phyloP scores from a whole-genome alignment of 2,888 invertebrate genomes.

The Pyrochroa serraticornis region DNA sequence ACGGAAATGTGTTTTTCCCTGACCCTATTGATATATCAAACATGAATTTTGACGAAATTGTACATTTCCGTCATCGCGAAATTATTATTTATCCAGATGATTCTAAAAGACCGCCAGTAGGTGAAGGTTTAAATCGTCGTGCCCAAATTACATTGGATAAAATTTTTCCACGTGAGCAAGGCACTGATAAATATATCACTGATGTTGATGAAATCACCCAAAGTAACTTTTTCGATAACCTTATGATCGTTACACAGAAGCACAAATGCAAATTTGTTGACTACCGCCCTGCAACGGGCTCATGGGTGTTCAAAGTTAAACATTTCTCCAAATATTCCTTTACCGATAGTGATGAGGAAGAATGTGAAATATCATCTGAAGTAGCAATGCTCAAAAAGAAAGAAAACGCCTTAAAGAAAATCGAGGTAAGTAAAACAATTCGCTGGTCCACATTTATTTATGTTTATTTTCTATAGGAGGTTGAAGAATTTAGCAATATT shows the following conservation, averaged over 20 bases:
- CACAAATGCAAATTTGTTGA: constrained; percentile 92
- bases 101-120: constrained; percentile 83
- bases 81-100: constrained; percentile 95
- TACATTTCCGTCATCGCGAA: constrained; percentile 93
- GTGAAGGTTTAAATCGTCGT: constrained; percentile 83
- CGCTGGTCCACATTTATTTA: too few species aligned
- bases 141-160: constrained; percentile 93
- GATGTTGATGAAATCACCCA: constrained; percentile 76
- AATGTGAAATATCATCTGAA: constrained; percentile 10
- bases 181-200: constrained; percentile 77
- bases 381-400: not conserved
- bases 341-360: constrained; percentile 86
- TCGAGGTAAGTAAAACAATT: constrained; percentile 7
- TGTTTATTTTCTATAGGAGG: too few species aligned
- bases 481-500: not conserved
- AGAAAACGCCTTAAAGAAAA: constrained; percentile 2
- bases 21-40: constrained; percentile 84
- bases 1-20: constrained; percentile 88
- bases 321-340: constrained; percentile 93
- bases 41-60: constrained; percentile 85
- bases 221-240: constrained; percentile 85
- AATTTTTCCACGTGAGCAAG: constrained; percentile 92
- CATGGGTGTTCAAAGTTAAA: constrained; percentile 95
- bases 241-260: constrained; percentile 83
- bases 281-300: constrained; percentile 93